These are phyloP conservation scores for Chloroceryle aenea DNA, from an alignment of 2,113 vertebrate genomes.

Conservation along the genomic window DNA sequence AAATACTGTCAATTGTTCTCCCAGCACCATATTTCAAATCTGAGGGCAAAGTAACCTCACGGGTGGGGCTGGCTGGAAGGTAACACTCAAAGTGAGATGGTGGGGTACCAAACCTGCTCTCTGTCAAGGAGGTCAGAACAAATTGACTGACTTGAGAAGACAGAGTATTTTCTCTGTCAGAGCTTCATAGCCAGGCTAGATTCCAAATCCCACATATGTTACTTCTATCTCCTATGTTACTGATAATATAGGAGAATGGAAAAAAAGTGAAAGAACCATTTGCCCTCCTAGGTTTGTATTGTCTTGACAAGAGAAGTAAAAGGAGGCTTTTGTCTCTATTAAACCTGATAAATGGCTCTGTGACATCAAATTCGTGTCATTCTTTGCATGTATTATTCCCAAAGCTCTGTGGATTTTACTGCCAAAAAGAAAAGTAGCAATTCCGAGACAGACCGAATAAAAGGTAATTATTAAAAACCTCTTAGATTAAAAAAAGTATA, in stretches of 20 bases:
- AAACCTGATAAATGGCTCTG: background rate
- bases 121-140: background rate
- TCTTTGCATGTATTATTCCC: background rate
- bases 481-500: background rate
- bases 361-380: background rate
- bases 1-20: background rate
- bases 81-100: background rate
- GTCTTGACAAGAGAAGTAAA: background rate
- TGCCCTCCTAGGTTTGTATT: background rate
- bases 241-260: background rate
- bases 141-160: background rate
- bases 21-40: background rate
- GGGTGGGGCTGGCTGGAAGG: background rate
- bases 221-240: background rate
- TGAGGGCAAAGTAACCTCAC: background rate
- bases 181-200: background rate
- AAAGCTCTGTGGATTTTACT: background rate
- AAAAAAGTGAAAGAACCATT: background rate
- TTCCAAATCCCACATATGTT: background rate
- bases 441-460: background rate
- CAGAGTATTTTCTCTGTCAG: slow-evolving; percentile 20
- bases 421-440: background rate
- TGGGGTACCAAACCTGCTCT: slow-evolving; percentile 1
- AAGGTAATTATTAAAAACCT: background rate
- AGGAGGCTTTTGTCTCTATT: background rate